phyloP scores from a whole-genome alignment of 2,888 invertebrate genomes.

The Athetis lepigone region DNA sequence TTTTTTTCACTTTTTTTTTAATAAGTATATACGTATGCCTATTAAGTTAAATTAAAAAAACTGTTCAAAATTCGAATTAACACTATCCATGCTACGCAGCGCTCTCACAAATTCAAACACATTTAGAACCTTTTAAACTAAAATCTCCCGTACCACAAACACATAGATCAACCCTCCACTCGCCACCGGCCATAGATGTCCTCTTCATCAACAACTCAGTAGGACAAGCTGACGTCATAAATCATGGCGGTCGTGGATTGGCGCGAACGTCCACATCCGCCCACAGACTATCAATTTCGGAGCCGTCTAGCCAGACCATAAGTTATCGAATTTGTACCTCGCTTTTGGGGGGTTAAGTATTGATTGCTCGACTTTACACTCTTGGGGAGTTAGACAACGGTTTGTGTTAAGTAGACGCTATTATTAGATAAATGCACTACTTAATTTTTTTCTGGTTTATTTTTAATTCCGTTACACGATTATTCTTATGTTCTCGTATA shows the following conservation, averaged over 20 bases:
- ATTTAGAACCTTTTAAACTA: conserved; percentile 5
- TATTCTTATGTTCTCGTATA: no score
- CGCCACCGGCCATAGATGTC: conserved; percentile 38
- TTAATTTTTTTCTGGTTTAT: neutral
- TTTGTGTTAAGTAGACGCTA: conserved; percentile 25
- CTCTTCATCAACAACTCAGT: conserved; percentile 63
- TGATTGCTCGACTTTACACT: conserved; percentile 60
- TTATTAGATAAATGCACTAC: neutral
- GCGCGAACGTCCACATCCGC: conserved; percentile 72
- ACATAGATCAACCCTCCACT: conserved; percentile 43
- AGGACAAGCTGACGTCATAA: conserved; percentile 59
- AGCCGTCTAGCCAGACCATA: conserved; percentile 67
- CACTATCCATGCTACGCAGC: no score
- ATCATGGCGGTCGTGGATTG: conserved; percentile 70
- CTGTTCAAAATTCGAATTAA: no score
- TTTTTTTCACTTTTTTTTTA: no score
- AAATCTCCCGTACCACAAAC: conserved; percentile 15
- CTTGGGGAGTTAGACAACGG: conserved; percentile 22
- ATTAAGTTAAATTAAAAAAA: no score
- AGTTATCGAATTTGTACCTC: conserved; percentile 73
- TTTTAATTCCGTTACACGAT: neutral
- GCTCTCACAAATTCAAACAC: neutral
- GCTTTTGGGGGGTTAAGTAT: conserved; percentile 54
- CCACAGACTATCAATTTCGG: conserved; percentile 74
- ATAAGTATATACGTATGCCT: no score